Conservation (phyloP, 2,797 vertebrate genomes). For the Sebastolobus altivelis region DNA sequence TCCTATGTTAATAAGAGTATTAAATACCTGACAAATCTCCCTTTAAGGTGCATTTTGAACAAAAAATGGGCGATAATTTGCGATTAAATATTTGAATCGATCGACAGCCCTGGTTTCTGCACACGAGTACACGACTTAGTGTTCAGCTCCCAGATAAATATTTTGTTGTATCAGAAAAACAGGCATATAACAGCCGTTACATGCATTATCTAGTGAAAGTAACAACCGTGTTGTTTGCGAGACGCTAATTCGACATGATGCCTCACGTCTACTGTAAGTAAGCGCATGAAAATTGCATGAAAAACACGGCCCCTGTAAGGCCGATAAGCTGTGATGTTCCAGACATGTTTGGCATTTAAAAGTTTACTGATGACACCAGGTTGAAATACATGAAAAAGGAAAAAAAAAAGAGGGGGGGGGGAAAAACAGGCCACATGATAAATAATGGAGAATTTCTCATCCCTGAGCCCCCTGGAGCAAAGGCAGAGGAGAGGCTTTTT, state of each 20-base stretch:
- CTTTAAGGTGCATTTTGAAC: too few relatives aligned
- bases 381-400: slow-evolving; percentile 89
- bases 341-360: slow-evolving; percentile 88
- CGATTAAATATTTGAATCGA: too few relatives aligned
- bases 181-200: slow-evolving; percentile 50
- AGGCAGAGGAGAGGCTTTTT: slow-evolving; percentile 96
- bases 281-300: slow-evolving; percentile 82
- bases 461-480: slow-evolving; percentile 97
- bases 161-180: slow-evolving; percentile 43
- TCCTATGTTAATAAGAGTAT: too few relatives aligned
- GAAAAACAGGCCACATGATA: slow-evolving; percentile 91
- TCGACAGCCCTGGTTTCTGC: not conserved
- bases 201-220: slow-evolving; percentile 64
- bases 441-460: slow-evolving; percentile 98
- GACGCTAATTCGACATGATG: slow-evolving; percentile 82
- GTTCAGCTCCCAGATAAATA: slow-evolving; percentile 44
- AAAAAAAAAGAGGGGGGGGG: slow-evolving; percentile 15
- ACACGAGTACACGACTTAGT: not conserved
- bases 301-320: slow-evolving; percentile 84
- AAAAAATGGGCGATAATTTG: too few relatives aligned
- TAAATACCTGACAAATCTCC: too few relatives aligned
- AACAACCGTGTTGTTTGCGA: slow-evolving; percentile 80
- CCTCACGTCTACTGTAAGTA: slow-evolving; percentile 81
- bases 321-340: slow-evolving; percentile 82
- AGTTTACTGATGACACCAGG: slow-evolving; percentile 95